Base-by-base conservation (phyloP, 1,140 invertebrate species). In the Ephestia elutella region DNA sequence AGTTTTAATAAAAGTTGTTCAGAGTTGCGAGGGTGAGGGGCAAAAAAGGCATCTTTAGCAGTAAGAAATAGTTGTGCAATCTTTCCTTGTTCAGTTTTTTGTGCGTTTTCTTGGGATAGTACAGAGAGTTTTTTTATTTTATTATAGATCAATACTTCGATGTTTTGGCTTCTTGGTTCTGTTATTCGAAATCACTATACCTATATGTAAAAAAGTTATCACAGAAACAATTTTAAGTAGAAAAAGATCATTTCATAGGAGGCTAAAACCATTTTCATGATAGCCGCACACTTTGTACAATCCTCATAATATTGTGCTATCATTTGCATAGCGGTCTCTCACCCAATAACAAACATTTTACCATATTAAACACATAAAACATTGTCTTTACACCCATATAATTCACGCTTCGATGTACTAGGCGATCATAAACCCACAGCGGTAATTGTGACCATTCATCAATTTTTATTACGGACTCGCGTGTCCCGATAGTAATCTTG, bases 401-500 rank as follows among this genome's bases (percentile, higher is more conserved):
- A 57, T 57, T 57, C 56, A 21, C 56, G 49, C 56, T 48, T 57
- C 48, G 35, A 49, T 13, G 55, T 53, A 51, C 49, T 17, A 57
- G 49, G 49, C 20, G 49, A 35, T 38, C 56, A 51, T 58, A 58
- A 58, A 32, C 49, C 28, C 32, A 18, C n/a, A 28, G n/a, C 25
- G 19, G 17, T 58, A 51, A 57, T 57, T 58, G 56, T 58, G 56
- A 53, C 28, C 49, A 58, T 58, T 35, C 56, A 58, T 58, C 56
- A 58, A 58, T 58, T 58, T 58, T 58, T 58, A 58, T 58, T 58
- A 58, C 56, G 11, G 49, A 51, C 49, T 58, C 49, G 56, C 56
- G 56, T 58, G 56, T 49, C 13, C 20, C 49, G 56, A 58, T 58
- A 58, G 18, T 51, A n/a, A 51, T 51, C 56, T 51, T 17, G 19